These are phyloP conservation scores for Mesochorus sp. DNA, from an alignment of 2,888 invertebrate species.

Conservation along the genomic window DNA sequence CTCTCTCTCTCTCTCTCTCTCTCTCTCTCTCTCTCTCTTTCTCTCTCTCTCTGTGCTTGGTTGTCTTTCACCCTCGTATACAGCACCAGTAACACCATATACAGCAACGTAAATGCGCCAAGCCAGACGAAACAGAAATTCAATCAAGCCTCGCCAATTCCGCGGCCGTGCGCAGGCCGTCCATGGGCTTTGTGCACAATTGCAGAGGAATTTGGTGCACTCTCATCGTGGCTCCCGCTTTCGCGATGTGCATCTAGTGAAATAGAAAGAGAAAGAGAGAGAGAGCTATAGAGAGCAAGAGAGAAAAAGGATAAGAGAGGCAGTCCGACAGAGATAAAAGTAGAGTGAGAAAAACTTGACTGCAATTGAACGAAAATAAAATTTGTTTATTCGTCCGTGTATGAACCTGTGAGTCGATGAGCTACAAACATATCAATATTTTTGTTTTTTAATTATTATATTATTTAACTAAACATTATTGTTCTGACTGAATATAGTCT, in stretches of 20 bases:
- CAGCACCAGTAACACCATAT: slow-evolving; percentile 36
- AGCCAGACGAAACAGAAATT: slow-evolving; percentile 59
- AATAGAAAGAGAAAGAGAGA: background rate
- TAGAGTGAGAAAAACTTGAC: slow-evolving; percentile 4
- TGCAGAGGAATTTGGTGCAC: slow-evolving; percentile 40
- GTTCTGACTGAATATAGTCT: too few species aligned
- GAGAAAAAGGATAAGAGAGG: background rate
- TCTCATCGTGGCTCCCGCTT: slow-evolving; percentile 9
- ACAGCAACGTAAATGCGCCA: slow-evolving; percentile 63
- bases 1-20: slow-evolving; percentile 40
- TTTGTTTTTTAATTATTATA: too few species aligned
- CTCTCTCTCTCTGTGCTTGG: background rate
- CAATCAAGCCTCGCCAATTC: slow-evolving; percentile 61
- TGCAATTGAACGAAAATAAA: slow-evolving; percentile 41
- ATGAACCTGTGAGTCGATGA: slow-evolving; percentile 1
- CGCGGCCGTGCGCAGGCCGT: slow-evolving; percentile 28
- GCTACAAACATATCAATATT: slow-evolving; percentile 27
- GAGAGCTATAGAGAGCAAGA: background rate
- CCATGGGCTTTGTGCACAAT: slow-evolving; percentile 58
- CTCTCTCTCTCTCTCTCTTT: slow-evolving; percentile 8
- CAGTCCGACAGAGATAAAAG: background rate
- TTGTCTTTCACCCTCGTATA: slow-evolving; percentile 23
- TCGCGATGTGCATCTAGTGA: slow-evolving; percentile 12
- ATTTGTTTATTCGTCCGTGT: slow-evolving; percentile 37
- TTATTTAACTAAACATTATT: too few species aligned